Evolutionary conservation across 1,140 invertebrate species (phyloP), one percentile per base, ranked within the genome.

Genomic region (Plodia interpunctella): DNA sequence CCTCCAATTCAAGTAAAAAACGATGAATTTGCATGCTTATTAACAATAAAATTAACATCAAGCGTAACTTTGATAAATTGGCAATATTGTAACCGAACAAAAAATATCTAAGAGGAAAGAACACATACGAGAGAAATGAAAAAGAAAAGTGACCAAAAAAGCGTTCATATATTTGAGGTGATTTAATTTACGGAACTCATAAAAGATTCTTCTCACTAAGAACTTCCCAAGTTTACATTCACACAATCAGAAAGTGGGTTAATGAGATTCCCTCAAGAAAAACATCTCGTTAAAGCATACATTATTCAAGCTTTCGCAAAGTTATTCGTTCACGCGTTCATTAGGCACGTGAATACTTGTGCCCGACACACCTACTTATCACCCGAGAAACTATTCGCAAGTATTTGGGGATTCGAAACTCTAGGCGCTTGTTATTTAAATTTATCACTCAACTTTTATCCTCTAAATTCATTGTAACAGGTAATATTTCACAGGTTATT

Each of bases 361-460:
- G 81, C 80, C 76, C 71, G 76, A 74, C 77, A 72, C 71, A 73
- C 76, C 72, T 77, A 80, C 81, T 84, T 84, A 83, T 83, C 83
- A 83, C 75, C 74, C 69, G 60, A 61, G 65, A 62, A 88, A 89
- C 87, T 89, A 87, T 89, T 83, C 78, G n/a, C 72, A 85, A 89
- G 83, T 84, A 87, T 86, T 80, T 68, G 75, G 76, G 64, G 65
- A 68, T 66, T 67, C 65, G 19, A 61, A 60, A 50, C 61, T 64
- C 70, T 62, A 64, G 73, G 68, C 66, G 72, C 78, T 80, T 85
- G 81, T 88, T 88, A 87, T 86, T 83, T 82, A 85, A 87, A 88
- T 88, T 88, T 88, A 88, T 87, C 84, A 86, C 84, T 86, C 83
- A 88, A 88, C 83, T 88, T 88, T 87, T 86, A 86, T 87, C 77